Percentiles rank a stretch among this genome's conserved stretches.
Conservation (phyloP, 2,888 invertebrate species). For the Tetheella fluctuosa region DNA sequence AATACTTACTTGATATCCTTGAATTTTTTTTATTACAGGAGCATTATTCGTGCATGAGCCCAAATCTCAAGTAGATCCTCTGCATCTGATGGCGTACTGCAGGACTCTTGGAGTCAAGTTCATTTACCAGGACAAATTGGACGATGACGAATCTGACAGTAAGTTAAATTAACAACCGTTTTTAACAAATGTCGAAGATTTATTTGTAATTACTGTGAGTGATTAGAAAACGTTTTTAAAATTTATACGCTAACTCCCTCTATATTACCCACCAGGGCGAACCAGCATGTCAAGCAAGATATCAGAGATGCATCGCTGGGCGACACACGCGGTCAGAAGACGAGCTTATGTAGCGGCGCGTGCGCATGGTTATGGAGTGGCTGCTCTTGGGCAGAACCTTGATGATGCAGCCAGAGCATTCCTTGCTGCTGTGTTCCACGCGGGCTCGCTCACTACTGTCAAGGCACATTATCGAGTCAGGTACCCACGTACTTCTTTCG, state of each 20-base stretch:
- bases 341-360: conserved; percentile 90
- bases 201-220: no score
- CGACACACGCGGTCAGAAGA: conserved; percentile 88
- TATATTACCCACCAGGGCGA: not conserved
- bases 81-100: conserved; percentile 89
- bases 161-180: conserved; percentile 33
- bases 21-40: conserved; percentile 50
- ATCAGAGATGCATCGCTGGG: conserved; percentile 84
- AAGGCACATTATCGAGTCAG: conserved; percentile 91
- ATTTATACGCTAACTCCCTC: no score
- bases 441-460: conserved; percentile 90
- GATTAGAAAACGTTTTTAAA: no score
- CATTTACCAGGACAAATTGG: conserved; percentile 88
- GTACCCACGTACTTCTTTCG: conserved; percentile 52
- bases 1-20: not conserved
- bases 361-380: conserved; percentile 91
- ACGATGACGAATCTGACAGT: conserved; percentile 66
- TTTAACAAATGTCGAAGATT: no score
- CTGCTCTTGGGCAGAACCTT: conserved; percentile 94
- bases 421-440: conserved; percentile 91
- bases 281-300: conserved; percentile 25
- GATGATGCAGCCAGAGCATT: conserved; percentile 94
- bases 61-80: conserved; percentile 90
- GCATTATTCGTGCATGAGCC: conserved; percentile 83
- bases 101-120: conserved; percentile 89